Evolutionary conservation across 2,113 vertebrate genomes (phyloP), one percentile per base, ranked within the genome.

Genomic region (Pteruthius melanotis): DNA sequence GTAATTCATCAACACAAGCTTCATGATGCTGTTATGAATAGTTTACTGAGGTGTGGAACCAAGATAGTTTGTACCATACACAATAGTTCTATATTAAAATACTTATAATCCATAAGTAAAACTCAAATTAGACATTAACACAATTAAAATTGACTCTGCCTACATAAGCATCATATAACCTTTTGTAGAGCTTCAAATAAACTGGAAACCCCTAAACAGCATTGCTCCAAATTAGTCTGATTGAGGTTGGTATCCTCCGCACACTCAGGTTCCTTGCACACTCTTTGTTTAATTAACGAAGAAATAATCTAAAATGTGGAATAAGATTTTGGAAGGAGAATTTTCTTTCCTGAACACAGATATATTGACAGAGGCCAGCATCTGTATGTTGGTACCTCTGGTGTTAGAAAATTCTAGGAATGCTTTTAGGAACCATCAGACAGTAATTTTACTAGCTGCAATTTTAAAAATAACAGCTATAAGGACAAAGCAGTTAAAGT

Each of bases 1-100:
- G 37, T 66, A 94, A 65, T 91, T 79, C 63, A 85, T 89, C 84
- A 95, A 57, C 65, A 93, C 59, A 30, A 10, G 3, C 28, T 91
- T 87, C 66, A 50, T 61, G 53, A 72, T 72, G 47, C 39, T 70
- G 35, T 65, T 91, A 90, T 53, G 33, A 96, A 91, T 89, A 82
- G 94, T 87, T 91, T 81, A 74, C 33, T 79, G 45, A 75, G 21
- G 30, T 50, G 24, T 63, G 42, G 39, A 93, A 75, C 49, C 31
- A 77, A 82, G 37, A n/a, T 75, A 54, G 64, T 93, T 93, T 69
- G 28, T 87, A 60, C 31, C 28, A 42, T 37, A 59, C 16, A 75
- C 37, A 76, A 42, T 53, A 83, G 31, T 33, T 85, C n/a, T 82
- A 50, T 68, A 45, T 65, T 87, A 35, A 82, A 87, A 72, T 54